Percentiles rank a stretch among this genome's conserved stretches.
These are phyloP conservation scores for Phragmatobia fuliginosa DNA, from an alignment of 2,888 invertebrate genomes.

Conservation along the genomic window DNA sequence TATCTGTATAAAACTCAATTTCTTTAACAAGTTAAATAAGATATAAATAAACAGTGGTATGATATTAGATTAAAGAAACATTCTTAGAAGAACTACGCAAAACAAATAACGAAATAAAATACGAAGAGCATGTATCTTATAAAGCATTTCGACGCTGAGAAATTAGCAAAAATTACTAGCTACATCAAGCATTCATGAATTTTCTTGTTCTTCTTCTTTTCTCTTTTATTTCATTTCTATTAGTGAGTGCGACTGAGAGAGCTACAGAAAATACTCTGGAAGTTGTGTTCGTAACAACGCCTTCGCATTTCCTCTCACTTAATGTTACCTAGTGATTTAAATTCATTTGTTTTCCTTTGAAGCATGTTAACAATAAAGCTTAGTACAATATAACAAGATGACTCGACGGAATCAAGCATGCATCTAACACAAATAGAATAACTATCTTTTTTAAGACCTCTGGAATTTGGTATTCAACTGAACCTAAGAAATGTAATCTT, in stretches of 20 bases:
- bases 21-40: background rate
- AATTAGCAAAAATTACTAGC: constrained; percentile 42
- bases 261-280: constrained; percentile 42
- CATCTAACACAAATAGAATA: constrained; percentile 70
- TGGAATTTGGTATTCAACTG: constrained; percentile 15
- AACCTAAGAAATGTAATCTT: constrained; percentile 1
- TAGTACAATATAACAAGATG: constrained; percentile 66
- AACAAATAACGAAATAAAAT: constrained; percentile 35
- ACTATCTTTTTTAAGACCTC: constrained; percentile 62
- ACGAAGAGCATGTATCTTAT: constrained; percentile 32
- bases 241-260: constrained; percentile 43
- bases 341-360: constrained; percentile 64
- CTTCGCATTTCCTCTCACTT: constrained; percentile 54
- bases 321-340: constrained; percentile 56
- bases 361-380: constrained; percentile 66
- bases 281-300: constrained; percentile 54
- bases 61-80: background rate
- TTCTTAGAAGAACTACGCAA: background rate
- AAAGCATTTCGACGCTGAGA: constrained; percentile 28
- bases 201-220: constrained; percentile 37
- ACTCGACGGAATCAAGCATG: constrained; percentile 66
- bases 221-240: constrained; percentile 28
- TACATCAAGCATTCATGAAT: constrained; percentile 47
- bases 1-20: background rate
- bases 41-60: background rate